Percentiles rank a stretch among this genome's conserved stretches.
These are phyloP conservation scores for Toxotes chatareus DNA, from an alignment of 2,113 vertebrate genomes.

Conservation along the genomic window DNA sequence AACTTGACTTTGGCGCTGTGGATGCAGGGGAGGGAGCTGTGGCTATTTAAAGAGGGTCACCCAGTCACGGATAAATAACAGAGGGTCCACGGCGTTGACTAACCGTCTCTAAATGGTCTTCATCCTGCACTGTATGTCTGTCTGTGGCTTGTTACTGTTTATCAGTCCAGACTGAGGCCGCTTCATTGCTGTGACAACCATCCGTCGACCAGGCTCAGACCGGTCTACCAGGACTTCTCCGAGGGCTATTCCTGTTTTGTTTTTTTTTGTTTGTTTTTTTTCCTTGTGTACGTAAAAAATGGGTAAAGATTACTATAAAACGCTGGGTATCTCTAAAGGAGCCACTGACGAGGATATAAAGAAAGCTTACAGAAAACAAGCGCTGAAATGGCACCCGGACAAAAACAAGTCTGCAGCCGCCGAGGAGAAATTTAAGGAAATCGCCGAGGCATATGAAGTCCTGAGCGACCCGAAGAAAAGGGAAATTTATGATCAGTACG, in stretches of 20 bases:
- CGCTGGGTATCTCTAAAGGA: constrained; percentile 94
- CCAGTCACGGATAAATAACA: constrained; percentile 69
- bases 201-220: constrained; percentile 28
- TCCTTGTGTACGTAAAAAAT: constrained; percentile 78
- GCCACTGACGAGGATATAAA: constrained; percentile 98
- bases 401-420: constrained; percentile 98
- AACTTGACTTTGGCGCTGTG: constrained; percentile 54
- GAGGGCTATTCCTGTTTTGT: neutral
- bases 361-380: constrained; percentile 98
- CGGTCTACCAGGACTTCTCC: constrained; percentile 25
- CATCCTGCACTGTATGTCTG: constrained; percentile 30
- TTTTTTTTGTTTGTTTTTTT: neutral
- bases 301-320: constrained; percentile 99
- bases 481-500: constrained; percentile 97
- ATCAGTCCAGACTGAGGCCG: constrained; percentile 45
- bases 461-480: constrained; percentile 98
- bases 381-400: constrained; percentile 98
- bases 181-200: constrained; percentile 13
- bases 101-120: constrained; percentile 70
- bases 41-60: constrained; percentile 84
- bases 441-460: constrained; percentile 98
- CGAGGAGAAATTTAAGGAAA: constrained; percentile 98
- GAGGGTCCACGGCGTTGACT: constrained; percentile 65
- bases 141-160: constrained; percentile 3
- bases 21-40: constrained; percentile 68